These are phyloP conservation scores for Ctenosaura bakeri DNA, from an alignment of 2,797 vertebrate genomes.

Conservation along the genomic window DNA sequence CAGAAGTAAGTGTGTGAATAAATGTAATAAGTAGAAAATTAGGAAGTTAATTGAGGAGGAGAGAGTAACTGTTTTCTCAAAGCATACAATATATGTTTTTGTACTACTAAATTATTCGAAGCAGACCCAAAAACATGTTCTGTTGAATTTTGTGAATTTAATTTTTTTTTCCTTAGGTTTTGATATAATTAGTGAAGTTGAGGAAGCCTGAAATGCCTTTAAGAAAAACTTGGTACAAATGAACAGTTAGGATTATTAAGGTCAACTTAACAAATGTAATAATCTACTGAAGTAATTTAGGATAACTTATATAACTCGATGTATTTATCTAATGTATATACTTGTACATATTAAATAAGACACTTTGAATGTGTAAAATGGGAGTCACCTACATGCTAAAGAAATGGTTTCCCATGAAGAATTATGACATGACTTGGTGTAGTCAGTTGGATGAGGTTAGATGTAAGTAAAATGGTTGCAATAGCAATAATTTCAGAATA, in stretches of 20 bases:
- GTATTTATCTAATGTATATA: background rate
- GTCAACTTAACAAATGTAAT: background rate
- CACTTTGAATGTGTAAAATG: background rate
- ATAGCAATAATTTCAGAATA: background rate
- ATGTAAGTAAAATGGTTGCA: conserved; percentile 17
- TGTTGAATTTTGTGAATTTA: background rate
- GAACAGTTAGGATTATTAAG: background rate
- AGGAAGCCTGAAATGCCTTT: background rate
- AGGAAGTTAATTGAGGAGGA: background rate
- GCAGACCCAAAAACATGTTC: background rate
- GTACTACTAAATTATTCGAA: background rate
- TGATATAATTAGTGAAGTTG: conserved; percentile 20
- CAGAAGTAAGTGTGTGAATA: background rate
- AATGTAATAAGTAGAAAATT: background rate
- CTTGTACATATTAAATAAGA: background rate
- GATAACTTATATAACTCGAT: background rate
- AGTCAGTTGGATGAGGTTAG: background rate
- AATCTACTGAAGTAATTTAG: background rate
- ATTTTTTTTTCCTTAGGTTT: background rate
- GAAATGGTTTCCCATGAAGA: conserved; percentile 1
- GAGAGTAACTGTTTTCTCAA: too few species aligned
- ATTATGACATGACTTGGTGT: background rate
- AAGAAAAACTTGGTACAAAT: conserved; percentile 4
- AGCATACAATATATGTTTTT: background rate
- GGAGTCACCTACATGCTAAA: accelerated